Evolutionary conservation across 2,888 invertebrate species (phyloP).

Genomic region (Imbricaverruca yamaguchii): DNA sequence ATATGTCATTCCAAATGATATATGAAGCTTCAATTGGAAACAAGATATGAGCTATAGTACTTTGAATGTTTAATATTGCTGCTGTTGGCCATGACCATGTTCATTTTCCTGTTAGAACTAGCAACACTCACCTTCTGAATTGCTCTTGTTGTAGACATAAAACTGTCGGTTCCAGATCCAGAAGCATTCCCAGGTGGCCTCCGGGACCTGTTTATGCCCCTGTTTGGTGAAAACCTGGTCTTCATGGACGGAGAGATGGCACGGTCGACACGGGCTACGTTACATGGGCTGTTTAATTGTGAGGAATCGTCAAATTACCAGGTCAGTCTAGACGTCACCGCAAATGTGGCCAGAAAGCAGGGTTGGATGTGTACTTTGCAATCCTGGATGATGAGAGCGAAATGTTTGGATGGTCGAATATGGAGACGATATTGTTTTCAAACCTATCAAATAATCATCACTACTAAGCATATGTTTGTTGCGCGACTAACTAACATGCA

Average conservation of each 20-base stretch:
- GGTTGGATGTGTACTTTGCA: background rate
- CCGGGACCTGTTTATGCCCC: constrained; percentile 22
- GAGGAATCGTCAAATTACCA: background rate
- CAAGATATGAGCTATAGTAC: too few species aligned
- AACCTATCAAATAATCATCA: too few species aligned
- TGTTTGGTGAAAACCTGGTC: constrained; percentile 23
- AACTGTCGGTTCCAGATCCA: background rate
- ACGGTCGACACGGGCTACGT: background rate
- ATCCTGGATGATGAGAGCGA: background rate
- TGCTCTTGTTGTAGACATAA: too few species aligned
- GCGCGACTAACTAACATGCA: too few species aligned
- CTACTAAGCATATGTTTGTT: too few species aligned
- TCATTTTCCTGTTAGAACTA: too few species aligned
- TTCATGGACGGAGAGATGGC: constrained; percentile 13
- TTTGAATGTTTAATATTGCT: too few species aligned
- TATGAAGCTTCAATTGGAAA: too few species aligned
- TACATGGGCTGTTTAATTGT: background rate
- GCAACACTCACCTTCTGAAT: too few species aligned
- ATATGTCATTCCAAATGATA: too few species aligned
- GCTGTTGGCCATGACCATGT: too few species aligned
- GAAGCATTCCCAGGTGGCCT: constrained; percentile 22
- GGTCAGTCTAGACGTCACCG: background rate
- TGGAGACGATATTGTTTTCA: background rate
- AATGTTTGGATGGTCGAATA: background rate
- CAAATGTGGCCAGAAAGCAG: too few species aligned